phyloP scores from a whole-genome alignment of 2,888 invertebrate species.

The Drosophila anceps region DNA sequence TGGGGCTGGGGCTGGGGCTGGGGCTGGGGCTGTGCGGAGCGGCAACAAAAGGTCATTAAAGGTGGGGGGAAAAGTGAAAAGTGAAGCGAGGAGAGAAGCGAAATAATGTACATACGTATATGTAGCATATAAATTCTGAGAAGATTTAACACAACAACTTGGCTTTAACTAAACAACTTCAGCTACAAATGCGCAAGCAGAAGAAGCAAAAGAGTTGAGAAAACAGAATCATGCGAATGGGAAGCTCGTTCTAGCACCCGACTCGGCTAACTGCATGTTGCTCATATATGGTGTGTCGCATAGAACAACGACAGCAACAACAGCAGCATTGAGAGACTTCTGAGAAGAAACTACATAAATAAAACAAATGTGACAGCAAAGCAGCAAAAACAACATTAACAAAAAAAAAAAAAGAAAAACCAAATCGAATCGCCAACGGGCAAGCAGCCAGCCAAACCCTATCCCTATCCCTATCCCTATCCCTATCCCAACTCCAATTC shows the following conservation, averaged over 20 bases:
- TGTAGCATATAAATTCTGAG: conserved; percentile 47
- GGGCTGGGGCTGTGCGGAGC: neutral
- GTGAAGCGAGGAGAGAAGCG: too few species aligned
- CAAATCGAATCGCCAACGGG: conserved; percentile 13
- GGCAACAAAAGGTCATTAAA: conserved; percentile 31
- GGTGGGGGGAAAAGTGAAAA: conserved; percentile 18
- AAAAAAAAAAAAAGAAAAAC: neutral
- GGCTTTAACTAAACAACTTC: conserved; percentile 37
- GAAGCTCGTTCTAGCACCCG: conserved; percentile 7
- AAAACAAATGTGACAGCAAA: conserved; percentile 40
- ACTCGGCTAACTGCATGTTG: conserved; percentile 18
- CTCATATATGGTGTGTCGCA: conserved; percentile 6
- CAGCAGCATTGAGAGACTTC: conserved; percentile 39
- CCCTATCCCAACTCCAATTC: neutral
- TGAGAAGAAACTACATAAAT: conserved; percentile 36
- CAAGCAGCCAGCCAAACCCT: neutral
- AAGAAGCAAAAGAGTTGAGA: conserved; percentile 7
- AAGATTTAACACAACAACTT: conserved; percentile 47
- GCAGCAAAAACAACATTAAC: conserved; percentile 1
- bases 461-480: too few species aligned
- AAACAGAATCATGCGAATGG: neutral
- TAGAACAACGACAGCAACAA: conserved; percentile 20
- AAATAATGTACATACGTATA: conserved; percentile 1
- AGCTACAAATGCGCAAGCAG: conserved; percentile 7
- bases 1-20: neutral